A percentile compares a stretch with the other conserved stretches of the same genome.
These are phyloP conservation scores for Anguilla pacifica DNA, from an alignment of 2,797 vertebrate species.

Conservation along the genomic window DNA sequence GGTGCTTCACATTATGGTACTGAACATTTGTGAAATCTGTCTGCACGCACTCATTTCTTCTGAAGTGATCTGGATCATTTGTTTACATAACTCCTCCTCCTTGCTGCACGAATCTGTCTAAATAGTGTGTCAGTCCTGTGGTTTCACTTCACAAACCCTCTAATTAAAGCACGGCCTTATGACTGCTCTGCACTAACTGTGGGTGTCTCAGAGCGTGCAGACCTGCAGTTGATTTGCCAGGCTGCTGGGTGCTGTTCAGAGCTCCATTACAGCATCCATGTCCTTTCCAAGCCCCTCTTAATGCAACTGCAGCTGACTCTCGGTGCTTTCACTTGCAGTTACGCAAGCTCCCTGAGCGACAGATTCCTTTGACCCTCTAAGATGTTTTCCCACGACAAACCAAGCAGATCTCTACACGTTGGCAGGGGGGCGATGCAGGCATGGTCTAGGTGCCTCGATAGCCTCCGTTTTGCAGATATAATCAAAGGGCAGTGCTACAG, in stretches of 20 bases:
- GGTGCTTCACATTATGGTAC: background rate
- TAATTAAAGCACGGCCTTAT: conserved; percentile 13
- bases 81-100: background rate
- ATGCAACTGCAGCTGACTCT: background rate
- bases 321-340: background rate
- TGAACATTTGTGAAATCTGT: background rate
- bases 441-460: background rate
- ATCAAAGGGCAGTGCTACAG: background rate
- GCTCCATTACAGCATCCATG: background rate
- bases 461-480: background rate
- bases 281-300: background rate
- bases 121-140: background rate
- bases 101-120: background rate
- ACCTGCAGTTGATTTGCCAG: background rate
- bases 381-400: background rate
- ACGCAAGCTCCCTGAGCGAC: background rate
- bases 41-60: background rate
- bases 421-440: background rate
- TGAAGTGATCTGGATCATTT: background rate
- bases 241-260: background rate
- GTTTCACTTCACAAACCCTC: conserved; percentile 11
- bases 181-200: background rate
- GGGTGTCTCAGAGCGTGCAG: background rate
- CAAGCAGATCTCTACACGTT: background rate
- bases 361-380: background rate